These are phyloP conservation scores for Phorcus lineatus DNA, from an alignment of 2,888 invertebrate genomes.

Conservation along the genomic window DNA sequence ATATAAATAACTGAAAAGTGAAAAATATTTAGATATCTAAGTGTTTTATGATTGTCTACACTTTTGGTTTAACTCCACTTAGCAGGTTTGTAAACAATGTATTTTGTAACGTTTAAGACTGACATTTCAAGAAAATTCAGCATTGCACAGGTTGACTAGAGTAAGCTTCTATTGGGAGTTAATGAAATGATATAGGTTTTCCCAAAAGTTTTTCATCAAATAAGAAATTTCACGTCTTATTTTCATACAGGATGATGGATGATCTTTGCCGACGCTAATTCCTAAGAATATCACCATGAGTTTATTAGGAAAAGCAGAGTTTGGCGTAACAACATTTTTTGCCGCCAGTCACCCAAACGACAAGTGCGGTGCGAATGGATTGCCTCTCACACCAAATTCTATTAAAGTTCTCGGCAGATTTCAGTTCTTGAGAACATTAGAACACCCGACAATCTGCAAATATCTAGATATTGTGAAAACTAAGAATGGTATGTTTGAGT, in stretches of 20 bases:
- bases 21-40: no score
- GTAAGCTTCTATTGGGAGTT: no score
- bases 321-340: conserved; percentile 94
- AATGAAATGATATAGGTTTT: no score
- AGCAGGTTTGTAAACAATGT: no score
- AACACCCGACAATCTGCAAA: conserved; percentile 88
- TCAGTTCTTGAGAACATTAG: conserved; percentile 84
- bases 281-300: conserved; percentile 46
- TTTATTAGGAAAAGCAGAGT: conserved; percentile 69
- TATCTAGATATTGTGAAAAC: conserved; percentile 94
- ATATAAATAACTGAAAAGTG: no score
- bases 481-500: conserved; percentile 86
- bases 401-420: conserved; percentile 94
- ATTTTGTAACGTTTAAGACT: no score
- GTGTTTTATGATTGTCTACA: no score
- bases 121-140: no score
- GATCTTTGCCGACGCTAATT: not conserved
- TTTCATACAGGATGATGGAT: not conserved
- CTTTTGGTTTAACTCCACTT: no score
- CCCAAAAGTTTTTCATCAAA: no score
- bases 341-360: conserved; percentile 87
- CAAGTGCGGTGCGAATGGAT: conserved; percentile 92
- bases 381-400: conserved; percentile 96
- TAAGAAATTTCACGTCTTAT: no score
- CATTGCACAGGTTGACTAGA: no score